phyloP scores from a whole-genome alignment of 2,113 vertebrate genomes.

The Oenanthe oenanthe region DNA sequence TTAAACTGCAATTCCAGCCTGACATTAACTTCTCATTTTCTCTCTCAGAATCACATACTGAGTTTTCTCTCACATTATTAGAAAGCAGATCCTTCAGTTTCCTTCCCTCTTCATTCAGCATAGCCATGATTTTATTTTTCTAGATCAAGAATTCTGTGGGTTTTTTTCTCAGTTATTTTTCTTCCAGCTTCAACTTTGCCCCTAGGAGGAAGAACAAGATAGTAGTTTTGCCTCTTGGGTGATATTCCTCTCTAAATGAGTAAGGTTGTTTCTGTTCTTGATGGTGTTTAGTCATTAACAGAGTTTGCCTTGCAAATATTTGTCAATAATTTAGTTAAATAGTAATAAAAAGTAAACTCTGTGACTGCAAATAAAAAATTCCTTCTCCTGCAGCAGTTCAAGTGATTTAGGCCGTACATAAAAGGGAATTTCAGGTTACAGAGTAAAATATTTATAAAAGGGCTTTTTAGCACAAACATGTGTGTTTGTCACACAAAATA shows the following conservation, averaged over 20 bases:
- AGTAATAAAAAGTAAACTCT: constrained; percentile 33
- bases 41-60: background rate
- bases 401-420: background rate
- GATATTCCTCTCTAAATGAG: constrained; percentile 2
- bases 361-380: constrained; percentile 1
- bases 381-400: background rate
- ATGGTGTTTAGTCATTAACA: constrained; percentile 44
- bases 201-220: background rate
- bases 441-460: background rate
- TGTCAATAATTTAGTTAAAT: constrained; percentile 46
- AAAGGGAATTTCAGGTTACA: background rate
- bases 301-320: constrained; percentile 50
- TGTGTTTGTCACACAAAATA: background rate
- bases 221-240: background rate
- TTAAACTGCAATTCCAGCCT: background rate
- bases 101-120: background rate
- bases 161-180: background rate
- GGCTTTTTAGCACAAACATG: background rate
- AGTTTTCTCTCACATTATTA: background rate
- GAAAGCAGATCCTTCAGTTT: background rate
- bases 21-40: background rate
- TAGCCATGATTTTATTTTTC: background rate
- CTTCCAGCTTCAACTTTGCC: background rate
- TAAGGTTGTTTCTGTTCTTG: constrained; percentile 8
- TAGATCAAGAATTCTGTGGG: background rate